These are phyloP conservation scores for Luidia sarsii DNA, from an alignment of 53 echinoderm and acorn worm genomes.

Conservation along the genomic window DNA sequence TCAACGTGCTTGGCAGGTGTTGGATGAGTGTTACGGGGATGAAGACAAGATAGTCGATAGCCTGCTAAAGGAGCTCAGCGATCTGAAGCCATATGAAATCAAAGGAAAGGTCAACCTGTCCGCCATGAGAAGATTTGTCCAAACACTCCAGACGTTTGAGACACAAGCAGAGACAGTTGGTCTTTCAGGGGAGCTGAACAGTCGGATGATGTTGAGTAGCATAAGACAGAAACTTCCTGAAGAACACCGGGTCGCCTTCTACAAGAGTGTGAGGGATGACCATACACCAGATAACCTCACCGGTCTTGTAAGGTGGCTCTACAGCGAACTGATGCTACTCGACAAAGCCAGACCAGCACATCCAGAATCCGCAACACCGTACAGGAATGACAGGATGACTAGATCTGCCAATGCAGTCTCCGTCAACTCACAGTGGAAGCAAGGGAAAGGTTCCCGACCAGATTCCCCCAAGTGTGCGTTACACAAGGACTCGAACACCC, in stretches of 20 bases:
- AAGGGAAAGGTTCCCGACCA: no score
- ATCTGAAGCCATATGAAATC: constrained; percentile 67
- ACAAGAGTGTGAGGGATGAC: constrained; percentile 74
- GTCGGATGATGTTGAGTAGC: constrained; percentile 80
- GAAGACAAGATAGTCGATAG: constrained; percentile 74
- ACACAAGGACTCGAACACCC: no score
- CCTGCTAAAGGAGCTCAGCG: constrained; percentile 64
- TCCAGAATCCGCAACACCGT: neutral
- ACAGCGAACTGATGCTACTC: constrained; percentile 65
- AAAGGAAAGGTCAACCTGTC: no score
- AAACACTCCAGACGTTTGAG: constrained; percentile 73
- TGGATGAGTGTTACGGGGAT: constrained; percentile 76
- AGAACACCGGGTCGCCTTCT: constrained; percentile 84
- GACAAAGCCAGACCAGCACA: constrained; percentile 6
- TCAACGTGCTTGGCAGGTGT: no score
- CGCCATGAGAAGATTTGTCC: constrained; percentile 71
- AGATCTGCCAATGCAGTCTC: no score
- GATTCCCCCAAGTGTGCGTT: no score
- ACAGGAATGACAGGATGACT: no score
- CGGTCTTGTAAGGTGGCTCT: constrained; percentile 78
- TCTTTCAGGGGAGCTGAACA: no score
- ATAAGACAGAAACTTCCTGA: constrained; percentile 82
- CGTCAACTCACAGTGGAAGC: no score
- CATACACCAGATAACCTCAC: constrained; percentile 62
- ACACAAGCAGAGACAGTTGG: no score